phyloP scores from a whole-genome alignment of 2,113 vertebrate genomes.

The Martes martes region DNA sequence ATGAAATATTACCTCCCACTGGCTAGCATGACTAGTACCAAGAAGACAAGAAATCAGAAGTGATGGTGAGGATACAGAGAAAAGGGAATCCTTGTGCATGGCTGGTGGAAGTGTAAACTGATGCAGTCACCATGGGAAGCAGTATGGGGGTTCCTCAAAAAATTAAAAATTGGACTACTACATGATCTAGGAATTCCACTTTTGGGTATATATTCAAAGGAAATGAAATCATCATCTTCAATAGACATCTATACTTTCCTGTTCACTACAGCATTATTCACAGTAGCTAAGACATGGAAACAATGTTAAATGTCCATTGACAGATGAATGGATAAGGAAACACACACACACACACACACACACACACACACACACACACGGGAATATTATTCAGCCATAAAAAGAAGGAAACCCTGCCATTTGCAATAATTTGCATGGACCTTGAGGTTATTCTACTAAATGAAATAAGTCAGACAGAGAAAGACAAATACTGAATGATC shows the following conservation, averaged over 20 bases:
- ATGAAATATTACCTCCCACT: not conserved
- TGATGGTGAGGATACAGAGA: not conserved
- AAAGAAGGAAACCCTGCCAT: not conserved
- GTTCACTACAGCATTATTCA: not conserved
- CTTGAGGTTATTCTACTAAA: not conserved
- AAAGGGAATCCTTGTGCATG: not conserved
- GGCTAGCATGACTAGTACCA: not conserved
- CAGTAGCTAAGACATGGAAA: not conserved
- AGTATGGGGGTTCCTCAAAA: not conserved
- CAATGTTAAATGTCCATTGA: not conserved
- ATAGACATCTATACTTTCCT: not conserved
- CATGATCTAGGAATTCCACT: not conserved
- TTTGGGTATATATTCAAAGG: not conserved
- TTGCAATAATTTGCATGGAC: not conserved
- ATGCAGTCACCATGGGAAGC: not conserved
- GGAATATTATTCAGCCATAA: not conserved
- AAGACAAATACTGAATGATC: not conserved
- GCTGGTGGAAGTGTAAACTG: not conserved
- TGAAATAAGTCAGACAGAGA: not conserved
- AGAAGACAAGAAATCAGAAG: not conserved
- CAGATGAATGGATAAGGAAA: not conserved
- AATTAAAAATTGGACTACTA: not conserved
- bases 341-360: not conserved
- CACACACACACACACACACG: not conserved
- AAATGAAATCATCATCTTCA: not conserved